Conservation (phyloP, 2,113 vertebrate genomes). For the Penelope pileata region DNA sequence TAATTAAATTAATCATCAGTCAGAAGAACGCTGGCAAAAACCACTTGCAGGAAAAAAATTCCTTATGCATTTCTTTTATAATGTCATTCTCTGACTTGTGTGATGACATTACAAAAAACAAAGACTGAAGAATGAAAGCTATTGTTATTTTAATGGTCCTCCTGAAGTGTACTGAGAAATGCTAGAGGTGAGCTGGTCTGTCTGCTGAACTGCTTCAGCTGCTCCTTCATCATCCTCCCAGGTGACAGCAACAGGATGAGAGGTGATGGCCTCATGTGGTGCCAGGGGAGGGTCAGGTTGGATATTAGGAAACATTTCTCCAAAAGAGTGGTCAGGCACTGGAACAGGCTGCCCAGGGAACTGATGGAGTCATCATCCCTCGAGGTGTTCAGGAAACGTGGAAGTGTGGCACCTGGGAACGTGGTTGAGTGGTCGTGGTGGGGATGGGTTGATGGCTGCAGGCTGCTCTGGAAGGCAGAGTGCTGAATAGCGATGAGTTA, state of each 20-base stretch:
- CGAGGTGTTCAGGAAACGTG: too few relatives aligned
- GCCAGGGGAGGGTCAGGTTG: too few relatives aligned
- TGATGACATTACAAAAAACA: neutral
- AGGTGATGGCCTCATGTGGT: too few relatives aligned
- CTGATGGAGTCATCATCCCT: too few relatives aligned
- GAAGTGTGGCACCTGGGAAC: too few relatives aligned
- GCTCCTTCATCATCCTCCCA: neutral
- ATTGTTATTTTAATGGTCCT: neutral
- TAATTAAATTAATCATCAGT: neutral
- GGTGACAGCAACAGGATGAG: too few relatives aligned
- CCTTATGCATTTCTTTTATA: neutral
- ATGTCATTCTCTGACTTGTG: neutral
- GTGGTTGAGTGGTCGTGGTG: too few relatives aligned
- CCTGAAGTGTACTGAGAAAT: neutral
- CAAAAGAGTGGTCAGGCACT: too few relatives aligned
- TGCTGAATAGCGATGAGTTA: too few relatives aligned
- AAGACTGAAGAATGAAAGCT: neutral
- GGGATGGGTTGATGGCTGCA: too few relatives aligned
- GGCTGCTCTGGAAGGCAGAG: neutral
- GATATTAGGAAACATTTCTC: too few relatives aligned
- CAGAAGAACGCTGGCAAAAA: neutral
- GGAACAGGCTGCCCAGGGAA: too few relatives aligned
- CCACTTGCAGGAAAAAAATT: neutral
- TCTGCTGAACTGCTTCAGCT: neutral
- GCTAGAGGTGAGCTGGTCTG: neutral